phyloP scores from a whole-genome alignment of 2,113 vertebrate species.

The Crotalus horridus region DNA sequence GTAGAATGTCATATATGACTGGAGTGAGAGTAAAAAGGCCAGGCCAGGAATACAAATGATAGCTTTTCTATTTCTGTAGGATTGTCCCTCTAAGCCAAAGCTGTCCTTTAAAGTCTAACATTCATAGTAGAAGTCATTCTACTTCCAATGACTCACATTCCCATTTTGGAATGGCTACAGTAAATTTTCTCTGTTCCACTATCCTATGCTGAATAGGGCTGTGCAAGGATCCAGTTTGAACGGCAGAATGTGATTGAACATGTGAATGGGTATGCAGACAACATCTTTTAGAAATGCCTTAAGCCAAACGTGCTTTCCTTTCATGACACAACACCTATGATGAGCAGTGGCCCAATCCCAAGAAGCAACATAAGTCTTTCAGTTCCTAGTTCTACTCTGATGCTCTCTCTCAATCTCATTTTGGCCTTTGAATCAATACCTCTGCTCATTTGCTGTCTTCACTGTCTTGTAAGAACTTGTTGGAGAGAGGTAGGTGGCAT shows the following conservation, averaged over 20 bases:
- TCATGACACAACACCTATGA: neutral
- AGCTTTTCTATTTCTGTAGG: neutral
- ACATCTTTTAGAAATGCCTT: neutral
- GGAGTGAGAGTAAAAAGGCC: neutral
- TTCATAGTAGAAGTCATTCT: neutral
- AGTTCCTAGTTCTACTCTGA: neutral
- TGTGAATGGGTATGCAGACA: neutral
- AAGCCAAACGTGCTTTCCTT: neutral
- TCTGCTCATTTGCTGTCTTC: neutral
- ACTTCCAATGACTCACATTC: neutral
- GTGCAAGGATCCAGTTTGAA: neutral
- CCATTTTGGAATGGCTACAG: neutral
- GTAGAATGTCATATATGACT: neutral
- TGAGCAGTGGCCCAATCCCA: neutral
- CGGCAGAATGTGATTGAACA: neutral
- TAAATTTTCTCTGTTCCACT: neutral
- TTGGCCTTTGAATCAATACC: neutral
- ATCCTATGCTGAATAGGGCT: neutral
- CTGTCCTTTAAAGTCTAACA: neutral
- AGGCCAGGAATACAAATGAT: neutral
- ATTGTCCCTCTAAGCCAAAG: neutral
- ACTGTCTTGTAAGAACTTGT: neutral
- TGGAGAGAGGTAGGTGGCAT: neutral
- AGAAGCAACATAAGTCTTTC: neutral
- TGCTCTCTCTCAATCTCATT: neutral